These are phyloP conservation scores for Grantiella picta DNA, from an alignment of 2,113 vertebrate genomes.

Conservation along the genomic window DNA sequence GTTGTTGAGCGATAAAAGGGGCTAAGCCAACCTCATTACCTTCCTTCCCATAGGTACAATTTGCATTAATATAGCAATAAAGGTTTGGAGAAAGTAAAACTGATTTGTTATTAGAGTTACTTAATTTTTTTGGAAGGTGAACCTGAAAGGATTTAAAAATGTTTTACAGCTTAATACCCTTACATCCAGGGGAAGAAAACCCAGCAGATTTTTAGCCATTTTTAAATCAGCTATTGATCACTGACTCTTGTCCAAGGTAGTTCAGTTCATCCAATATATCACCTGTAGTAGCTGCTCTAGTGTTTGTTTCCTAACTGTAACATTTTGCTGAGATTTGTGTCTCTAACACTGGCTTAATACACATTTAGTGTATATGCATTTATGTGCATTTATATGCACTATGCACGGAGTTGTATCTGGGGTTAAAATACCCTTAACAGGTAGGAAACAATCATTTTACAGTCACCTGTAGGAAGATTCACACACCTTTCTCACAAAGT, in stretches of 20 bases:
- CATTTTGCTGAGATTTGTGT: background rate
- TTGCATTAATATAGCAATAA: conserved; percentile 29
- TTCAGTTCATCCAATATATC: background rate
- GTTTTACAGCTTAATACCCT: background rate
- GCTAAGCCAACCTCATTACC: conserved; percentile 5
- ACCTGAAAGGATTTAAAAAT: background rate
- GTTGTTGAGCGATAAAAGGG: conserved; percentile 11
- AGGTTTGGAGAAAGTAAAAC: conserved; percentile 20
- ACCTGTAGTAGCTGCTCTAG: background rate
- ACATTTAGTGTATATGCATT: background rate
- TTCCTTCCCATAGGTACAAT: conserved; percentile 22
- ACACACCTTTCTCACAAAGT: background rate
- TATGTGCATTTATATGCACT: background rate
- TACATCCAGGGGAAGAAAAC: background rate
- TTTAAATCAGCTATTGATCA: background rate
- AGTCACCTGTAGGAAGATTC: background rate
- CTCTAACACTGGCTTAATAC: background rate
- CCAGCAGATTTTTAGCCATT: background rate
- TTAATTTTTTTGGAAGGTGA: conserved; percentile 30
- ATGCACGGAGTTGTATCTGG: background rate
- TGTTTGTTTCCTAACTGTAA: background rate
- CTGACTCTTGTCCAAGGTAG: background rate
- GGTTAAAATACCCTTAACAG: background rate
- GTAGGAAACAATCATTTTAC: background rate
- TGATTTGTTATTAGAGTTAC: background rate